Evolutionary conservation across 2,113 vertebrate genomes (phyloP), one percentile per base, ranked within the genome.

Genomic region (Corythoichthys haematopterus): DNA sequence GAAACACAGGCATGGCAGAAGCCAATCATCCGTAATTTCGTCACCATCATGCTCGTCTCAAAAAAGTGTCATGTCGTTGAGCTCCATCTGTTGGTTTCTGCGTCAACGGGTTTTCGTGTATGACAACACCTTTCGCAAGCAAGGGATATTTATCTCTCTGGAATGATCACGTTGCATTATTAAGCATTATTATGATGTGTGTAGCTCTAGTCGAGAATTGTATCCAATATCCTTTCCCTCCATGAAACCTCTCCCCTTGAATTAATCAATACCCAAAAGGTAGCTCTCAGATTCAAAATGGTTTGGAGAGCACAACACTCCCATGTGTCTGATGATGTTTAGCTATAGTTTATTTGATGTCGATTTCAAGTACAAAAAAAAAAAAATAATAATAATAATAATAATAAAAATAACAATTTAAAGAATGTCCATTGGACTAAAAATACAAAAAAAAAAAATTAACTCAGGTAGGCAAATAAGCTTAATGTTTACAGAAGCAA

Each of bases 61-160:
- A 28, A 72, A 20, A 20, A 13, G 36, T 64, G 15, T 65, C 62
- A 79, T 77, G 64, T 11, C 52, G 57, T 7, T 36, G 37, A 71
- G 38, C 38, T 57, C 12, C 33, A 36, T 57, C 55, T 36, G 5
- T 58, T 6, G 6, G 47, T 40, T 43, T 36, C 38, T 53, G 1
- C 56, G 60, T 35, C 28, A 5, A 66, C 15, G 64, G 65, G 63
- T 80, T 65, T 64, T 84, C 48, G 77, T 52, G 14, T 40, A 60
- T 60, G 58, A 60, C 2, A 60, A 40, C 58, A 40, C 58, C n/a
- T 20, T 36, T 60, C 10, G 15, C 12, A 14, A 37, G 35, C 35
- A 12, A 58, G 35, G 14, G 2, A 8, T 37, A 38, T 37, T 8
- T 3, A 16, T 11, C 36, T 10, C 15, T 60, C n/a, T 28, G 40